Percentiles rank a stretch among this genome's conserved stretches.
Evolutionary conservation across 2,113 vertebrate genomes (phyloP).

Genomic region (Bubo scandiacus): DNA sequence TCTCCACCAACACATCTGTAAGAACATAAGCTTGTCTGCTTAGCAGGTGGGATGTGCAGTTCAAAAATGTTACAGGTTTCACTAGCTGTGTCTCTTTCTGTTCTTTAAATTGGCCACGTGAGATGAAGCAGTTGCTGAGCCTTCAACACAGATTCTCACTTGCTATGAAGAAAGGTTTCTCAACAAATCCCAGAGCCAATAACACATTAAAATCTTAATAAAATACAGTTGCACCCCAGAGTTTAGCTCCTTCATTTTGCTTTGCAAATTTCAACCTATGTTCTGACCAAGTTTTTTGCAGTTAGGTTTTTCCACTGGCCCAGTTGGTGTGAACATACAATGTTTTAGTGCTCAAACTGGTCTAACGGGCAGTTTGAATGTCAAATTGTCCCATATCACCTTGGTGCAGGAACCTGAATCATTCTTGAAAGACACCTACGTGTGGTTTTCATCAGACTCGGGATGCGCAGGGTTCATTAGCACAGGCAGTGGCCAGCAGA

Average conservation of each 20-base stretch:
- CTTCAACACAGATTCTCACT: background rate
- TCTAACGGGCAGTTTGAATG: background rate
- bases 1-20: background rate
- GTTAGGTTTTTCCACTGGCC: background rate
- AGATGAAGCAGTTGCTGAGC: background rate
- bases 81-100: background rate
- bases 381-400: background rate
- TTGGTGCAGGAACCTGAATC: background rate
- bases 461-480: background rate
- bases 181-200: background rate
- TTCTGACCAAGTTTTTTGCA: background rate
- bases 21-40: background rate
- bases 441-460: fast-evolving
- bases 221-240: background rate
- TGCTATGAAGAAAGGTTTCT: background rate
- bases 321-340: background rate
- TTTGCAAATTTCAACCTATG: background rate
- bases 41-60: background rate
- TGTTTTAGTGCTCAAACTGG: background rate
- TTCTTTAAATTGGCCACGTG: background rate
- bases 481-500: background rate
- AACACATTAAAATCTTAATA: background rate
- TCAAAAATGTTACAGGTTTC: background rate
- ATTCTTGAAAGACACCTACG: background rate
- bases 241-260: background rate